Base-by-base conservation (phyloP, 1,140 invertebrate species). In the Pseudomyrmex gracilis region DNA sequence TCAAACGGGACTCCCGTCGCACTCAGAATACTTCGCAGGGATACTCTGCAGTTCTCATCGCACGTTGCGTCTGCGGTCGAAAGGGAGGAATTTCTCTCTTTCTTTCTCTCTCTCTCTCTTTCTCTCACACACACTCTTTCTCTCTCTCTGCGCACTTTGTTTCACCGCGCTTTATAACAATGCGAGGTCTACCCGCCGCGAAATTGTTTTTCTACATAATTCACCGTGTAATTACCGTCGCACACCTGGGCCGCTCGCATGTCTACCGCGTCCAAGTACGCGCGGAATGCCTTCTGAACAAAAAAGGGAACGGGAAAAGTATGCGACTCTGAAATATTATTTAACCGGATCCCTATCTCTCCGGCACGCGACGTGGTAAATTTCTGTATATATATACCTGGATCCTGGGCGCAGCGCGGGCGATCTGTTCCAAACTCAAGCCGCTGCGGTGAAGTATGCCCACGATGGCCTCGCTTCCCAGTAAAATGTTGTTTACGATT, bases 401-500 rank as follows among this genome's bases (percentile, higher is more conserved):
- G 66, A 94, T 87, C 58, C 74, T 83, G 4, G 91, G 91, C 4
- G 94, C 93, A 15, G 91, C 90, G 34, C 80, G 73, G 51, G 95
- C 92, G 45, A 95, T 94, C 89, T 94, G 92, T 53, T 92, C 87
- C 22, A 94, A 84, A 61, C 85, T 87, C 82, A 95, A 90, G 58
- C 95, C 95, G 49, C 90, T 92, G 10, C 87, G 78, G 24, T 87
- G 61, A 53, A 95, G 90, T 74, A 95, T 90, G 13, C 90, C 91
- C 5, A 94, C 89, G 17, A 94, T 94, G 0, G 92, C 92, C 60
- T 93, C 89, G 58, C 93, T 94, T 22, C 90, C 93, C 60, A 91
- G 80, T 45, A 94, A 91, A 73, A 95, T 90, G 63, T 93, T 93
- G 67, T 94, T 90, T 1, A 95, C 94, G 10, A 95, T 73, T 90